Evolutionary conservation across 2,797 vertebrate species (phyloP), one percentile per base, ranked within the genome.

Genomic region (Spheniscus humboldti): DNA sequence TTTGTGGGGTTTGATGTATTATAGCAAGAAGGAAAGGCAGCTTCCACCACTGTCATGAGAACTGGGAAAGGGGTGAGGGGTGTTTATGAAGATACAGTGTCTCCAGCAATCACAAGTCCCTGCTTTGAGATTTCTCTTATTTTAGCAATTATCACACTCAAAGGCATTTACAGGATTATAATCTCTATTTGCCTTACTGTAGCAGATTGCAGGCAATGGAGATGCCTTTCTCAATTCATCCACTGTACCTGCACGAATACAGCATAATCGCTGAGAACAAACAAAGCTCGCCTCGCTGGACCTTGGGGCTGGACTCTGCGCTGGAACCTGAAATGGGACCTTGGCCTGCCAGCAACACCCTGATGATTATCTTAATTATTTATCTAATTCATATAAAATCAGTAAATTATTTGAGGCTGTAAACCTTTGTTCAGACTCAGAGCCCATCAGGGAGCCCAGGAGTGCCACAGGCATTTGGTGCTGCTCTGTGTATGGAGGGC

Each of bases 401-500:
- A 13, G 27, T 60, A 23, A 60, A 5, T 60, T 39, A 18, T 63
- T 56, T 7, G 48, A 78, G 45, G 41, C 33, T 39, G 56, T 28
- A 84, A 71, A 62, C 14, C n/a, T 31, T 86, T 4, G 0, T 25
- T 78, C 48, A 74, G 45, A 8, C 31, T 8, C 59, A 15, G 83
- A 77, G 14, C 7, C 60, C 53, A 31, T 0, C 16, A 30, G 57
- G 43, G 16, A 79, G 9, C 45, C 22, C 25, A 10, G 4, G 7
- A 28, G 16, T 24, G 30, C 20, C 37, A 13, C 59, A 45, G 13
- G 6, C 6, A 2, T 56, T 77, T 39, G 48, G 30, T 63, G 52
- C 48, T 73, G 50, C n/a, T 41, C 22, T 35, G 9, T 0, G 0
- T 23, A 3, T 0, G 9, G 22, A 48, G 45, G 10, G 7, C 55